These are phyloP conservation scores for Scaptomyza hsui DNA, from an alignment of 1,140 invertebrate species.

Conservation along the genomic window DNA sequence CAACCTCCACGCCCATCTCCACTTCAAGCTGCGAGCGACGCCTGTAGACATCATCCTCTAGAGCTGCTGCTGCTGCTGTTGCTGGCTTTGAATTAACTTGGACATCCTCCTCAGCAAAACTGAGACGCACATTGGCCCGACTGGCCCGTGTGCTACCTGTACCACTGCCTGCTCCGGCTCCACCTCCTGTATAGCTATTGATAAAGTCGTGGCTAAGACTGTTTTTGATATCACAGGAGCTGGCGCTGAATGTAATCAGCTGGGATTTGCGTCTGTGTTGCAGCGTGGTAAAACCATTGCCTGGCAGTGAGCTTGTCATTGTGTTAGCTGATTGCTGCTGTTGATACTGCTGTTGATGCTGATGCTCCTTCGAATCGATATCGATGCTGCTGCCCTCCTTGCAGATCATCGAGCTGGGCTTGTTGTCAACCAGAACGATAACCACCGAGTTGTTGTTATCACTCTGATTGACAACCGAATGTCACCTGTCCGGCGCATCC, in stretches of 20 bases:
- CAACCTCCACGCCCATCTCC: conserved; percentile 82
- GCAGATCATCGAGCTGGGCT: conserved; percentile 83
- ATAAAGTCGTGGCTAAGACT: conserved; percentile 82
- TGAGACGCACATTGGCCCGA: conserved; percentile 66
- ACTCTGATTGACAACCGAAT: conserved; percentile 83
- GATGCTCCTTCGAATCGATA: conserved; percentile 56
- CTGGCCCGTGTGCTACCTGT: conserved; percentile 49
- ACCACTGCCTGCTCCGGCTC: background rate
- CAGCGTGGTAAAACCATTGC: conserved; percentile 70
- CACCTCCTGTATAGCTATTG: conserved; percentile 1
- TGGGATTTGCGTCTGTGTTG: conserved; percentile 79
- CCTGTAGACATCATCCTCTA: conserved; percentile 71
- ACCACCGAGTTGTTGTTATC: conserved; percentile 84
- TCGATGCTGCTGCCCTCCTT: conserved; percentile 77
- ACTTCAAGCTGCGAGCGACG: conserved; percentile 70
- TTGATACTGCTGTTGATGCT: conserved; percentile 18
- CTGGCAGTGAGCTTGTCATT: conserved; percentile 30
- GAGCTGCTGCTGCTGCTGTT: conserved; percentile 12
- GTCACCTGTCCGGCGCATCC: conserved; percentile 78
- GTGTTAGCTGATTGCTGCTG: conserved; percentile 3
- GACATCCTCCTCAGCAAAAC: conserved; percentile 81
- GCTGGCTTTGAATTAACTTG: conserved; percentile 57
- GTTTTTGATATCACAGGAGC: conserved; percentile 82
- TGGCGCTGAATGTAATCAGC: conserved; percentile 79
- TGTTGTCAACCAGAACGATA: conserved; percentile 84